Evolutionary conservation across 2,113 vertebrate species (phyloP).

Genomic region (Dicaeum eximium): DNA sequence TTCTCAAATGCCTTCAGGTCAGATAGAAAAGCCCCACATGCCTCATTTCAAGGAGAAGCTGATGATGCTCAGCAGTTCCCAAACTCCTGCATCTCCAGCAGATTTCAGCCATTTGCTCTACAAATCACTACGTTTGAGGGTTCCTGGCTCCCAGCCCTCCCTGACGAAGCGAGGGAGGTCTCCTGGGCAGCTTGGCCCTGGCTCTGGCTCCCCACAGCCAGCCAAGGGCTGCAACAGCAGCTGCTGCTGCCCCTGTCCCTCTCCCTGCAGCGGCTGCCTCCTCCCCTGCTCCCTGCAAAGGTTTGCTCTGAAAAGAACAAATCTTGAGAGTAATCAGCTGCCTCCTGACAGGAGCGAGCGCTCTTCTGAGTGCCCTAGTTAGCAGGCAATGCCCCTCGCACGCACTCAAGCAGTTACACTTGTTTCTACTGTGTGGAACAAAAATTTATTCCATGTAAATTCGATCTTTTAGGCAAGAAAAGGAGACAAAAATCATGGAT

Average conservation of each 20-base stretch:
- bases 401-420: not conserved
- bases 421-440: not conserved
- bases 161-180: not conserved
- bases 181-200: fast-evolving
- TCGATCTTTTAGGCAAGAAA: constrained; percentile 12
- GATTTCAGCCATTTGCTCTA: not conserved
- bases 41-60: not conserved
- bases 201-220: not conserved
- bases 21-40: not conserved
- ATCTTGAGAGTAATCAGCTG: not conserved
- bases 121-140: not conserved
- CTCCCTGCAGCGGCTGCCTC: not conserved
- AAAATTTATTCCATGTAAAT: constrained; percentile 37
- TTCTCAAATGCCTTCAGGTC: not conserved
- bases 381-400: not conserved
- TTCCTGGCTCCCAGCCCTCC: not conserved
- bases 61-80: not conserved
- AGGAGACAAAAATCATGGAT: not conserved
- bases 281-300: not conserved
- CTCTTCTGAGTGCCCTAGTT: not conserved
- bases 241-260: not conserved
- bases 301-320: not conserved
- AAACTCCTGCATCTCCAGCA: not conserved
- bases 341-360: not conserved
- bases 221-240: not conserved